Percentiles rank a stretch among this genome's conserved stretches.
Conservation (phyloP, 2,888 invertebrate species). For the Syrista parreyssii region DNA sequence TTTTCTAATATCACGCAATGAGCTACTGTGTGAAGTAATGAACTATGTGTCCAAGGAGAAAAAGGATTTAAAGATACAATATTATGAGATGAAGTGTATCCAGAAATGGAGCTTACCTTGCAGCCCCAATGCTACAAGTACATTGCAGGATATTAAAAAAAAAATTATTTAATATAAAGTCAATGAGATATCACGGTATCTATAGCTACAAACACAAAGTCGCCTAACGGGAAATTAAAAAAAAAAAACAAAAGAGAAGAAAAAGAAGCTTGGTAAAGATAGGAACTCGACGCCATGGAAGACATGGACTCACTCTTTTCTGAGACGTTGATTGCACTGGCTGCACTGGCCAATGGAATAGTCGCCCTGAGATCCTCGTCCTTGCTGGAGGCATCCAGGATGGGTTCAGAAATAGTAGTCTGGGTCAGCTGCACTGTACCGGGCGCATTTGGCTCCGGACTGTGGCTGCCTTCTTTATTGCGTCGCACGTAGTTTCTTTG, state of each 20-base stretch:
- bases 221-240: background rate
- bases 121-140: background rate
- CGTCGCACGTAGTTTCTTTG: slow-evolving; percentile 75
- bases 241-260: background rate
- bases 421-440: slow-evolving; percentile 28
- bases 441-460: slow-evolving; percentile 65
- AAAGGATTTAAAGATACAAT: background rate
- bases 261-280: background rate
- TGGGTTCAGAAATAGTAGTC: slow-evolving; percentile 37
- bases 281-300: background rate
- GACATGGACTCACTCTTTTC: slow-evolving; percentile 58
- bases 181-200: background rate
- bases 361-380: slow-evolving; percentile 61
- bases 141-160: background rate
- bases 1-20: background rate
- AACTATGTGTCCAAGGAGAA: background rate
- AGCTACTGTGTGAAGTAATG: background rate
- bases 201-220: background rate
- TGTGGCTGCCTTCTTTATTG: slow-evolving; percentile 72
- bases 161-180: background rate
- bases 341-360: slow-evolving; percentile 41
- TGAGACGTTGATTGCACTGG: slow-evolving; percentile 33
- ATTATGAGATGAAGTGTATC: background rate
- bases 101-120: background rate
- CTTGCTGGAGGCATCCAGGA: slow-evolving; percentile 54